Base-by-base conservation (phyloP, 2,888 invertebrate species). In the Incurvaria masculella region DNA sequence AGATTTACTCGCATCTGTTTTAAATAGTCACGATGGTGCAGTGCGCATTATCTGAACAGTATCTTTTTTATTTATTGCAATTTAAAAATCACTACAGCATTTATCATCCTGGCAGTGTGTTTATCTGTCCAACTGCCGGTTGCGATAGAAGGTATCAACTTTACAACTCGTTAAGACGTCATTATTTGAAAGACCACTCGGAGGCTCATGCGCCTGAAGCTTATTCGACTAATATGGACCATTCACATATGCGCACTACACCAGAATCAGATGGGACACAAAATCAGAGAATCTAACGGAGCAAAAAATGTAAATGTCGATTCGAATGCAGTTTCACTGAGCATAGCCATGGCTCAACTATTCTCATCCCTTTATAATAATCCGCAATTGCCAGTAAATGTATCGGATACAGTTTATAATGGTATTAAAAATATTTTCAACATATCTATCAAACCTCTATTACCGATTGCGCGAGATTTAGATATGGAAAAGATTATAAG, bases 1-100 rank as follows among this genome's bases (percentile, higher is more conserved):
- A 41, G 46, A 42, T 42, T 46, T 46, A 17, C 46, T 46, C 20
- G 46, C 42, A 27, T 46, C 46, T 27, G 19, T 46, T 46, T 42
- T 42, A 27, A 42, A 46, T 26, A 46, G 20, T 4, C 46, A 42
- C 8, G 27, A 46, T 46, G 45, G 26, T 46, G 42, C 46, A 20
- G 46, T 46, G 42, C n/a, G 42, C 27, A 42, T 19, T 41, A 46
- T 46, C 40, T 45, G 40, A 45, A 45, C 38, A 39, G 21, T 39
- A 21, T 45, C 40, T 45, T 45, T 17, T 18, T 16, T 39, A 39
- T 21, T 21, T 46, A 17, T 40, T 40, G 38, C 45, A 40, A 46
- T 40, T 46, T 40, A 16, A 16, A 18, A 16, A 18, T 39, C 11
- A 39, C 17, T 18, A 18, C 17, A 16, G 18, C 16, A 14, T 18